Base-by-base conservation (phyloP, 2,888 invertebrate genomes). In the Drosophila mercatorum region DNA sequence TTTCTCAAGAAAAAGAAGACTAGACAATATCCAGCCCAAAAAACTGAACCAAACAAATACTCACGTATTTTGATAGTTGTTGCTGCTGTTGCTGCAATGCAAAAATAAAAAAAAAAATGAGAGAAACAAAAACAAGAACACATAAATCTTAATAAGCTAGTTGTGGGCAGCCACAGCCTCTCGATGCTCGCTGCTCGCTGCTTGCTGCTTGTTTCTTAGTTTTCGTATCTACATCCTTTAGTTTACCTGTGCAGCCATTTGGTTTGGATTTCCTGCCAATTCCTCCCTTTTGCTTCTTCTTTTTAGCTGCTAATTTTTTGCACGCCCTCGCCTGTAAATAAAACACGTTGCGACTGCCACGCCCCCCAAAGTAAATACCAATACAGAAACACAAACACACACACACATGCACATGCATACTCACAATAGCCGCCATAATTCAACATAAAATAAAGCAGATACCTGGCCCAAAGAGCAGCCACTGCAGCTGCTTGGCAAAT, bases 71-170 rank as follows among this genome's bases (percentile, higher is more conserved):
- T 72, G 53, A 11, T 51, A 49, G 63, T 38, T 65, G 44, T 53
- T 61, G 47, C 36, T 67, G 46, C 44, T 60, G 34, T 52, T 56
- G 26, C 40, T 56, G 40, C 63, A 59, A 62, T 63, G 82, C 76
- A 82, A 78, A 67, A 78, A 72, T 10, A 5, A 3, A 40, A 17
- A 41, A 41, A 10, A 26, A 28, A 2, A 2, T 12, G 14, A 6
- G 6, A 36, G 0, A 26, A 22, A 28, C 2, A 8, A 26, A 14
- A 2, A 22, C 69, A 80, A 78, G 65, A 63, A 56, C 69, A 60
- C 79, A 84, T 84, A 84, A 84, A 87, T 84, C 88, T 84, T 87
- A 79, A 87, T 84, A 87, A 87, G 88, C 85, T 78, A 84, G 72
- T 84, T 84, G 67, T 58, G 57, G 73, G 56, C 40, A 68, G 52